Evolutionary conservation across 2,797 vertebrate species (phyloP), one percentile per base, ranked within the genome.

Genomic region (Xiphorhynchus erythropygius): DNA sequence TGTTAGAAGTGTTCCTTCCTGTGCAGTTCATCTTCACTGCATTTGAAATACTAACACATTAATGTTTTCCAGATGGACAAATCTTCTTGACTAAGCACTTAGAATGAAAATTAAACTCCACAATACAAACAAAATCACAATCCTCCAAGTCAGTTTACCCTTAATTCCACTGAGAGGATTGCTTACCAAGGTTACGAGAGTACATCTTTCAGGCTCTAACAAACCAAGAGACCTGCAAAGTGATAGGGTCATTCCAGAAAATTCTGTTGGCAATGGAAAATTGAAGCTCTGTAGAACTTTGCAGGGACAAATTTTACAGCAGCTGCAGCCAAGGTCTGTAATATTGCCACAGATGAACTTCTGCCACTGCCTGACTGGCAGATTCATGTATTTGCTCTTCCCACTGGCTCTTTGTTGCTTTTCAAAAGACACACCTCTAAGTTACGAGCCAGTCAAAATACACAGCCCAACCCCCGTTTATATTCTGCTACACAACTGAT

Each of bases 391-490:
- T 17, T 71, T 49, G 21, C 21, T 27, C 21, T 71, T 89, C 50
- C 30, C 44, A 81, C 11, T 55, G 47, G 13, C n/a, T 74, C 47
- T 84, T 63, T 47, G 88, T 23, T 7, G 70, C 84, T 96, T 86
- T 81, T 80, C n/a, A 87, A 76, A 81, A 62, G 76, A 95, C 89
- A 76, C 30, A 89, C 55, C 80, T 89, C 35, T 60, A 62, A 95
- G 59, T 69, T 92, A 87, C 94, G 96, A 84, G 93, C 84, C 96
- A 96, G 70, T 87, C 89, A 96, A 95, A 97, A 97, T 70, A 91
- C 96, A 97, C 92, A 97, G 93, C 89, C 96, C 88, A 95, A 67
- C 69, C 94, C 89, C 89, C 69, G 75, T 73, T 95, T 95, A 64
- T n/a, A 62, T 19, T 90, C 93, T 92, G 78, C 75, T 92, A 94